phyloP scores from a whole-genome alignment of 1,140 invertebrate species.

The Holotrichia oblita region DNA sequence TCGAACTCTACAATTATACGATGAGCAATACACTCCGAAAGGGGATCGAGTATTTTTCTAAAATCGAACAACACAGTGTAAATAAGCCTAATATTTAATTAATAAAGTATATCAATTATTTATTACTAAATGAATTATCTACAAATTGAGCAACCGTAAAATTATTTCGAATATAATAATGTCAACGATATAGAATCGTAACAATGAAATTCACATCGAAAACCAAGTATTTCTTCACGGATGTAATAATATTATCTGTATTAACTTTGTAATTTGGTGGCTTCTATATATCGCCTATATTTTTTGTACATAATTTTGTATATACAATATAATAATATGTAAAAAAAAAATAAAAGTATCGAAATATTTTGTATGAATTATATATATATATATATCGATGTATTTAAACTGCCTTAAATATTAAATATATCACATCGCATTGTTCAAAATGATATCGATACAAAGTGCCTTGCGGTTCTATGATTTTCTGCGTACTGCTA shows the following conservation, averaged over 20 bases:
- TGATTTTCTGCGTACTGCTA: background rate
- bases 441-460: background rate
- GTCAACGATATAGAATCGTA: no score
- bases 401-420: conserved; percentile 17
- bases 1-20: no score
- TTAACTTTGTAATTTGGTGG: background rate
- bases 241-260: background rate
- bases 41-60: no score
- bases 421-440: background rate
- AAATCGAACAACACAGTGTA: no score
- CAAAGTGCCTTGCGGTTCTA: background rate
- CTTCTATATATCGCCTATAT: background rate
- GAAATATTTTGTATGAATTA: no score
- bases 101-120: no score
- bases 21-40: no score
- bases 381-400: background rate
- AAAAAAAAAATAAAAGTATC: no score
- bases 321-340: background rate
- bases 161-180: no score
- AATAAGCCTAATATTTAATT: no score
- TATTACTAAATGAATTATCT: no score
- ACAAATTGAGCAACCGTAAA: no score
- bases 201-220: background rate
- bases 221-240: background rate
- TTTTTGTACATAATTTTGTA: background rate